Conservation (phyloP, 2,888 invertebrate genomes). For the Branchipolynoe longqiensis region DNA sequence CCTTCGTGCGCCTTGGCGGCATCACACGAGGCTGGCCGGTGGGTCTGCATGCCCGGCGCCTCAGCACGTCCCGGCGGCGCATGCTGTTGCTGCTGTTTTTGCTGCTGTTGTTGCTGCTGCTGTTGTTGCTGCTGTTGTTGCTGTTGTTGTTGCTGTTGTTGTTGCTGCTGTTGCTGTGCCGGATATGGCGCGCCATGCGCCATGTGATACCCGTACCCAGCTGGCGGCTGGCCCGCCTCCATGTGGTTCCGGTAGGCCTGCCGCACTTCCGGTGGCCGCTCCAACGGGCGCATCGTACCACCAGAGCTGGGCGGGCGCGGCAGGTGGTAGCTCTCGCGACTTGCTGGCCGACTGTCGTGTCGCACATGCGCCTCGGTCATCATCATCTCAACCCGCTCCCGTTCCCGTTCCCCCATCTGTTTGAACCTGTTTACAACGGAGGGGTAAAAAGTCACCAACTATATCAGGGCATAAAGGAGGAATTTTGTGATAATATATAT, state of each 20-base stretch:
- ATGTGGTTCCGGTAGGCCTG: not conserved
- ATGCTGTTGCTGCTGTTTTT: conserved; percentile 59
- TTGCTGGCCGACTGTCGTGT: conserved; percentile 12
- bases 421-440: not conserved
- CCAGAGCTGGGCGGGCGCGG: not conserved
- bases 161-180: conserved; percentile 60
- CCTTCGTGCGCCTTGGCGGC: not conserved
- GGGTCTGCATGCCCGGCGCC: not conserved
- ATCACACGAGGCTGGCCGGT: conserved; percentile 21
- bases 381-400: conserved; percentile 35
- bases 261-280: conserved; percentile 1
- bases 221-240: not conserved
- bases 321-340: conserved; percentile 7
- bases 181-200: conserved; percentile 57
- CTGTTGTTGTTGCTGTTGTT: no score
- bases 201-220: conserved; percentile 8
- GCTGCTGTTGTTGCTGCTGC: conserved; percentile 55
- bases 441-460: not conserved
- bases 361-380: conserved; percentile 14
- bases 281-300: conserved; percentile 19
- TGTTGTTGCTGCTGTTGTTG: conserved; percentile 60
- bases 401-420: conserved; percentile 35
- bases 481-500: no score
- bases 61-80: not conserved
- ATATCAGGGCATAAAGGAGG: no score